phyloP scores from a whole-genome alignment of 2,113 vertebrate species.

The Embiotoca jacksoni region DNA sequence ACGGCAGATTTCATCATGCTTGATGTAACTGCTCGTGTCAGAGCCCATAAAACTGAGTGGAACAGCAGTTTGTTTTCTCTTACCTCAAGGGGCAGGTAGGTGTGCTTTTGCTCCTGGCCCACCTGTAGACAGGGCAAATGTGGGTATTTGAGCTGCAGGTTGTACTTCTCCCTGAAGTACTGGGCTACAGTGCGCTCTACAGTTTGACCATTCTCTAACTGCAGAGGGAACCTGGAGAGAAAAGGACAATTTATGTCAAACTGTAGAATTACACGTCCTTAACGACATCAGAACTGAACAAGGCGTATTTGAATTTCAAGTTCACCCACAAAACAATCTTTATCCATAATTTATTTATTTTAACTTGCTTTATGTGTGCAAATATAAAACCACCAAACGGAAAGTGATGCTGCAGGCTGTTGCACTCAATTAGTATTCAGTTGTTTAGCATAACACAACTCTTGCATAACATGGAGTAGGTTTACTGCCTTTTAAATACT shows the following conservation, averaged over 20 bases:
- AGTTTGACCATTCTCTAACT: conserved; percentile 98
- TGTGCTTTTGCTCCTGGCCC: conserved; percentile 99
- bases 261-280: too few species aligned
- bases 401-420: not conserved
- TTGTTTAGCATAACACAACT: not conserved
- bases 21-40: not conserved
- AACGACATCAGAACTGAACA: not conserved
- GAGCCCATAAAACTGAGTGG: not conserved
- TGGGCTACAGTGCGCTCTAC: conserved; percentile 99
- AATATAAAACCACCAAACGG: not conserved
- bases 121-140: conserved; percentile 99
- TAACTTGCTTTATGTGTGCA: not conserved
- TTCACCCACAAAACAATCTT: not conserved
- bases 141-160: conserved; percentile 97
- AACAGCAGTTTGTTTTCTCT: conserved; percentile 57
- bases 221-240: conserved; percentile 93
- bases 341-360: not conserved
- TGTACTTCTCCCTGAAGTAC: conserved; percentile 99
- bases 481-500: not conserved
- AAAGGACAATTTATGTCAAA: not conserved
- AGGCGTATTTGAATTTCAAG: too few species aligned
- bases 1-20: not conserved
- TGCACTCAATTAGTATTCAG: not conserved
- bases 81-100: conserved; percentile 99
- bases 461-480: not conserved